Base-by-base conservation (phyloP, 2,888 invertebrate species). In the Euclidia mi region DNA sequence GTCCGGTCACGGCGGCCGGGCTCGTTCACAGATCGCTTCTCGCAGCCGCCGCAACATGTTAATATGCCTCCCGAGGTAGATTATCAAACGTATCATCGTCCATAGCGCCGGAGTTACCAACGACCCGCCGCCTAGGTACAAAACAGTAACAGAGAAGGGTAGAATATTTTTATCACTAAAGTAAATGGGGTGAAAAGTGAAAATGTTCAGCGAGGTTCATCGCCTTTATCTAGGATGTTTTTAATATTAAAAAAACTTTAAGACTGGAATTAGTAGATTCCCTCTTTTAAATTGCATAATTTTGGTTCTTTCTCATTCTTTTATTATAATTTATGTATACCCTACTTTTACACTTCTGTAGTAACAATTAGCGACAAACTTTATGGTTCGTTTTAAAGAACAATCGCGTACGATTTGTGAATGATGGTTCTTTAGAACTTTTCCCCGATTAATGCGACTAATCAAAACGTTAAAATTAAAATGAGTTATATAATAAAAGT, bases 21-120 rank as follows among this genome's bases (percentile, higher is more conserved):
- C 68, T 77, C 75, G 79, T 79, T 81, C 77, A 66, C 77, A 72
- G 79, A 72, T 79, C 70, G 71, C 73, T 76, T 65, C 69, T 50
- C 62, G 56, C 73, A 68, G 67, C 74, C 69, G 55, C 70, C 65
- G 61, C 63, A 71, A 75, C 72, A 74, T 74, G 72, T 74, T 79
- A 79, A 81, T 77, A 78, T 77, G 70, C 65, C 74, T 69, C 72
- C 63, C 60, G 76, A 70, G 75, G 57, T 72, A 68, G 65, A 79
- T 82, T 79, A 78, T 71, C 71, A 76, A 61, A 78, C 34, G 71
- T 72, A 74, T 67, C 73, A 78, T 74, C 71, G 69, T 71, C 67
- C 58, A 53, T 70, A 67, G 58, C 55, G 56, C 50, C 47, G 65
- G 59, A 45, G 50, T 50, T 50, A 37, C 43, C 37, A 45, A 41